Evolutionary conservation across 2,113 vertebrate species (phyloP), one percentile per base, ranked within the genome.

Genomic region (Trichomycterus rosablanca): DNA sequence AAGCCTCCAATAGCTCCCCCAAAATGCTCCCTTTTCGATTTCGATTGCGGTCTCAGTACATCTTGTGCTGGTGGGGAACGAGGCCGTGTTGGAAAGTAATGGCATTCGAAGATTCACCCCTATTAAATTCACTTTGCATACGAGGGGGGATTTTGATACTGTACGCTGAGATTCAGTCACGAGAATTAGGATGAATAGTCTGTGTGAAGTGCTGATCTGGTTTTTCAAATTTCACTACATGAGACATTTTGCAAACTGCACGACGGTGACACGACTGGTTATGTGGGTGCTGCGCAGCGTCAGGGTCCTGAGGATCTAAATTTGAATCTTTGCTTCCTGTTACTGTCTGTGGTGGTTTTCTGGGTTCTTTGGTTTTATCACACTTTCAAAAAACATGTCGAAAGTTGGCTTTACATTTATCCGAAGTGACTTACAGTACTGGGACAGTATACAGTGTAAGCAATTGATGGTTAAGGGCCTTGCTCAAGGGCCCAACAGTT

Each of bases 1-100:
- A 72, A 86, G 84, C 81, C 72, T 81, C 74, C 83, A 74, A 81
- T 80, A 76, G 71, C 72, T 75, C 76, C 74, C 75, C 49, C 16
- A 12, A 68, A 77, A 74, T 44, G 16, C 35, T 76, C 76, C 78
- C 76, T 78, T 79, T 75, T 81, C 72, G 71, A 73, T 70, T 76
- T 79, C 70, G 59, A 69, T 30, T 57, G 71, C 57, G 8, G 71
- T 76, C 78, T 77, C 71, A 40, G 19, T 40, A 55, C 19, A 24
- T 55, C 52, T 55, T 39, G 32, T 7, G 23, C 22, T 32, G 43
- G 20, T 15, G 51, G 61, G 42, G 50, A 7, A 30, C 18, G 30
- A 28, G 51, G 50, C 34, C 22, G 24, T 48, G 48, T 54, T 64
- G 51, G 50, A 54, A 37, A 26, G 51, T 46, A 64, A 55, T 55